Evolutionary conservation across 2,888 invertebrate species (phyloP).

Genomic region (Lobophora halterata): DNA sequence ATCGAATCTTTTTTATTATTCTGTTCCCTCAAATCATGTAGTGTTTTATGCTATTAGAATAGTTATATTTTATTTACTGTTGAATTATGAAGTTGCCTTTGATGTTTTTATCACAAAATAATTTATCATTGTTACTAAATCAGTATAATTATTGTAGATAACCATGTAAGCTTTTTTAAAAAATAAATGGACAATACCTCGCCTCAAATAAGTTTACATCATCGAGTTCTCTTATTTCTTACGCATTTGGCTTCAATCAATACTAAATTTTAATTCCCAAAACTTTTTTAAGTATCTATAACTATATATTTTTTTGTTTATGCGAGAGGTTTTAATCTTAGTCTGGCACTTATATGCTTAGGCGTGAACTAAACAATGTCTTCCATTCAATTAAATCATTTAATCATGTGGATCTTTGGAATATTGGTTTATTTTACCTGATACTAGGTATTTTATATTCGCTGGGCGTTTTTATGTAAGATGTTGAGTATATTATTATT

Average conservation of each 20-base stretch:
- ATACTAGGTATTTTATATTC: slow-evolving; percentile 4
- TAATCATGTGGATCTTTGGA: slow-evolving; percentile 53
- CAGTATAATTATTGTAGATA: slow-evolving; percentile 29
- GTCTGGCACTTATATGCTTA: too few species aligned
- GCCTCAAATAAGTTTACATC: too few species aligned
- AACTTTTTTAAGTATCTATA: too few species aligned
- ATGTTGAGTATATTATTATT: background rate
- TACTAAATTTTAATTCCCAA: too few species aligned
- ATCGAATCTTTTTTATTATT: too few species aligned
- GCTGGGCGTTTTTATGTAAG: slow-evolving; percentile 3
- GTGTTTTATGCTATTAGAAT: slow-evolving; percentile 7
- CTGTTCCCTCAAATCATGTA: slow-evolving; percentile 11
- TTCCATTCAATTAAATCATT: slow-evolving; percentile 53
- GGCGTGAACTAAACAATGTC: slow-evolving; percentile 56
- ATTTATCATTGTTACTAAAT: slow-evolving; percentile 28
- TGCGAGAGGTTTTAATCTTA: too few species aligned
- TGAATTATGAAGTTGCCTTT: slow-evolving; percentile 14
- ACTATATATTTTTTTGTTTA: too few species aligned
- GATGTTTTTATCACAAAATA: slow-evolving; percentile 13
- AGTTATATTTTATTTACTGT: slow-evolving; percentile 17
- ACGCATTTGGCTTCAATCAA: too few species aligned
- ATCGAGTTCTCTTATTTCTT: too few species aligned
- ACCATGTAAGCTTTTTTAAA: slow-evolving; percentile 24
- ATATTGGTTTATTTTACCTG: slow-evolving; percentile 52
- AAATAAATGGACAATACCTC: too few species aligned